phyloP scores from a whole-genome alignment of 2,888 invertebrate species.

The Hydrotaea diabolus region DNA sequence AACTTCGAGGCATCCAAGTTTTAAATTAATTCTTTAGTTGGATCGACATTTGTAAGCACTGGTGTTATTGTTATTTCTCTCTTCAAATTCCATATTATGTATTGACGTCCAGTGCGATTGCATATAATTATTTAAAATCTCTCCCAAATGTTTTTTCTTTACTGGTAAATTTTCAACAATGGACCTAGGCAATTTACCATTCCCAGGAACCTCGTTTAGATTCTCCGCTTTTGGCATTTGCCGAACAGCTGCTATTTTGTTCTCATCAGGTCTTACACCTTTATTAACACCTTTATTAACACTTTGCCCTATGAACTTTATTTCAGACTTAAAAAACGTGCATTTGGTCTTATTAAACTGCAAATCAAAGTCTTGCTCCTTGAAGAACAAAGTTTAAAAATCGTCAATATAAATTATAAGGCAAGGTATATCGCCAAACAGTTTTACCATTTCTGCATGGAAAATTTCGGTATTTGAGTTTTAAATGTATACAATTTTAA shows the following conservation, averaged over 20 bases:
- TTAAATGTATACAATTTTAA: conserved; percentile 69
- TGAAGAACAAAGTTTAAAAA: conserved; percentile 59
- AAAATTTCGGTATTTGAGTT: conserved; percentile 67
- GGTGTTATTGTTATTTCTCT: conserved; percentile 38
- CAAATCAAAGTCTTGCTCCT: conserved; percentile 55
- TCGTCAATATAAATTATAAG: conserved; percentile 62
- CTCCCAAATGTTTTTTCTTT: conserved; percentile 59
- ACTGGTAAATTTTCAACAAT: too few relatives aligned
- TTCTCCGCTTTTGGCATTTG: conserved; percentile 39
- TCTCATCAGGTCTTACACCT: conserved; percentile 37
- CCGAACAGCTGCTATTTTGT: conserved; percentile 47
- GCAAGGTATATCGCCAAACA: conserved; percentile 56
- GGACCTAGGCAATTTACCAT: conserved; percentile 68
- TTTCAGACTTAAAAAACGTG: conserved; percentile 40
- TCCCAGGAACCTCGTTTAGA: conserved; percentile 56
- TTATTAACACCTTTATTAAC: conserved; percentile 44
- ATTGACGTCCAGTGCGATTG: conserved; percentile 61
- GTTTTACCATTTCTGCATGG: conserved; percentile 55
- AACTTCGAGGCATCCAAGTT: conserved; percentile 29
- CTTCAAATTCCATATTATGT: conserved; percentile 39
- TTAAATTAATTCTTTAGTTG: conserved; percentile 8
- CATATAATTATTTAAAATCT: conserved; percentile 59
- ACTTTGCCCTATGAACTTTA: conserved; percentile 58
- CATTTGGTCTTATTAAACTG: conserved; percentile 59
- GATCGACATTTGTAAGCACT: conserved; percentile 42